Conservation (phyloP, 2,797 vertebrate genomes). For the Gallirallus australis region DNA sequence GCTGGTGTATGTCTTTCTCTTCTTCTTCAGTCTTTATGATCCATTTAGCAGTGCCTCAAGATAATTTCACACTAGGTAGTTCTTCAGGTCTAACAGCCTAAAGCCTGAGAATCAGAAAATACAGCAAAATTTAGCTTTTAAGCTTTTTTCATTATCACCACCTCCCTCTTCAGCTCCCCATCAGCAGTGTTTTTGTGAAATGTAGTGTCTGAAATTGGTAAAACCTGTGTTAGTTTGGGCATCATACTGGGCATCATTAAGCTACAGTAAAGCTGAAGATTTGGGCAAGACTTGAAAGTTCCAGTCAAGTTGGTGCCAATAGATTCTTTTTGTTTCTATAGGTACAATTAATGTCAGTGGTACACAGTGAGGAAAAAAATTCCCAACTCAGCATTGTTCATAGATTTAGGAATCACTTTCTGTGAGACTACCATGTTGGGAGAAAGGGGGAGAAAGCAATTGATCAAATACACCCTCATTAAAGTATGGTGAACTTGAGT, state of each 20-base stretch:
- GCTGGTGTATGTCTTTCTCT: neutral
- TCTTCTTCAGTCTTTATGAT: neutral
- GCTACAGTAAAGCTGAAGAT: neutral
- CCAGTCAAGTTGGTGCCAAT: neutral
- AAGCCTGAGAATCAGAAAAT: conserved; percentile 21
- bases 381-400: neutral
- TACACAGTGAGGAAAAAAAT: neutral
- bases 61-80: conserved; percentile 26
- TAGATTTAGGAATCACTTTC: neutral
- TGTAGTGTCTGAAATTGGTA: neutral
- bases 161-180: neutral
- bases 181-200: conserved; percentile 30
- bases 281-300: neutral
- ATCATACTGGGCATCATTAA: neutral
- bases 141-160: neutral
- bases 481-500: neutral
- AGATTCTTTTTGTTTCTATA: neutral
- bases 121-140: conserved; percentile 42
- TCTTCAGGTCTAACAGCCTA: conserved; percentile 11
- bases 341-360: neutral
- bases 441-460: neutral
- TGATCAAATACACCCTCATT: neutral
- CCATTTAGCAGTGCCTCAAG: conserved; percentile 10
- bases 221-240: neutral
- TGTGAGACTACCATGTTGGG: neutral